Evolutionary conservation across 1,140 invertebrate genomes (phyloP).

Genomic region (Achatina immaculata): DNA sequence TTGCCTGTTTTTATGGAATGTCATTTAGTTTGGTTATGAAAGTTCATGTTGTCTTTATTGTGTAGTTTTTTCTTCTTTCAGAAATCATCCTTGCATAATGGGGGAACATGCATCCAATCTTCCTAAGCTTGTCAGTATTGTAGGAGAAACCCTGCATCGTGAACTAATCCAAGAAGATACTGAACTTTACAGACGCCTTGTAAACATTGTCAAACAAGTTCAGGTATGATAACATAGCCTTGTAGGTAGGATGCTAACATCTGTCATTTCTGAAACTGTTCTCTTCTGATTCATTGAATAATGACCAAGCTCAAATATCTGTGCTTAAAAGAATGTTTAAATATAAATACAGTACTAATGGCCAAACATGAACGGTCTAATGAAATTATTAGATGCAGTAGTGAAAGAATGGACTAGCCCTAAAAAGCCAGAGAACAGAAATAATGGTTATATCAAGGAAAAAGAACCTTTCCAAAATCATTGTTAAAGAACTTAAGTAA

Average conservation of each 20-base stretch:
- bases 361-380: neutral
- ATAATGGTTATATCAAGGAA: too few relatives aligned
- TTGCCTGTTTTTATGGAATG: too few relatives aligned
- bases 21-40: too few relatives aligned
- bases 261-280: neutral
- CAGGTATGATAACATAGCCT: conserved; percentile 73
- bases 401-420: neutral
- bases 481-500: too few relatives aligned
- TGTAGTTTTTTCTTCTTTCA: conserved; percentile 47
- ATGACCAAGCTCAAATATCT: neutral
- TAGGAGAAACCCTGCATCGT: conserved; percentile 88
- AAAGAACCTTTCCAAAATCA: too few relatives aligned
- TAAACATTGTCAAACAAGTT: conserved; percentile 83
- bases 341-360: neutral
- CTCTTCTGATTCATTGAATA: neutral
- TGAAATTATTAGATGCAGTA: neutral
- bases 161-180: conserved; percentile 82
- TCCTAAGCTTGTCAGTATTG: conserved; percentile 87
- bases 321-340: neutral
- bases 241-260: too few relatives aligned
- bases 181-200: conserved; percentile 73
- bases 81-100: conserved; percentile 87
- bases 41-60: too few relatives aligned
- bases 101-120: conserved; percentile 89
- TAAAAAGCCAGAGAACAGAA: too few relatives aligned